Conservation (phyloP, 92 coral and sea anemone species). For the Palythoa grandis region DNA sequence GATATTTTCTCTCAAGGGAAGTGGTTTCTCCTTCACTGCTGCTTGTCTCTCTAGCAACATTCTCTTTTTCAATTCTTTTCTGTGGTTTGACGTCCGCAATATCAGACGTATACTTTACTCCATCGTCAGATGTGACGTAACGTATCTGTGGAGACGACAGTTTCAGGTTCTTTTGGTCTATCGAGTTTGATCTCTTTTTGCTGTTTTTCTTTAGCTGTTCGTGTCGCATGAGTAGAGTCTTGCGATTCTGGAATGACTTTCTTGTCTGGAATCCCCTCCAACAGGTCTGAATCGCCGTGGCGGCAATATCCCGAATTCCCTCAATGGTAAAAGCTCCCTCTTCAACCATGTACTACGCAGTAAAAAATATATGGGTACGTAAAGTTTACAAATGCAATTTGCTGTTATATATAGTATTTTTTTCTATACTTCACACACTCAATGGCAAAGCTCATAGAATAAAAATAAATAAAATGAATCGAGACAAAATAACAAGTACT, state of each 20-base stretch:
- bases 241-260: constrained; percentile 66
- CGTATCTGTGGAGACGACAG: background rate
- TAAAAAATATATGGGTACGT: background rate
- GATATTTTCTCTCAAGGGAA: background rate
- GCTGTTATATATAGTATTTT: background rate
- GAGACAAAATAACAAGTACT: no score
- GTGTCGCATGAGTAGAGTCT: constrained; percentile 66
- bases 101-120: background rate
- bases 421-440: background rate
- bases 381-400: no score
- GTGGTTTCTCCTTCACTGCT: background rate
- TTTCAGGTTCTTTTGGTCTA: constrained; percentile 41
- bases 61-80: background rate
- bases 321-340: constrained; percentile 91
- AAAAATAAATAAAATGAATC: no score
- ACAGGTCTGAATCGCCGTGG: constrained; percentile 74
- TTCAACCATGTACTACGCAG: constrained; percentile 80
- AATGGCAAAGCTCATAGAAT: no score
- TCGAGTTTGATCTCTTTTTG: constrained; percentile 57
- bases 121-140: constrained; percentile 7
- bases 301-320: constrained; percentile 89
- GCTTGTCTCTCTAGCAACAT: constrained; percentile 12
- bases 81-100: background rate
- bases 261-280: constrained; percentile 83
- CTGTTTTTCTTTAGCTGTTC: constrained; percentile 61